These are phyloP conservation scores for Metopolophium dirhodum DNA, from an alignment of 1,140 invertebrate species.

Conservation along the genomic window DNA sequence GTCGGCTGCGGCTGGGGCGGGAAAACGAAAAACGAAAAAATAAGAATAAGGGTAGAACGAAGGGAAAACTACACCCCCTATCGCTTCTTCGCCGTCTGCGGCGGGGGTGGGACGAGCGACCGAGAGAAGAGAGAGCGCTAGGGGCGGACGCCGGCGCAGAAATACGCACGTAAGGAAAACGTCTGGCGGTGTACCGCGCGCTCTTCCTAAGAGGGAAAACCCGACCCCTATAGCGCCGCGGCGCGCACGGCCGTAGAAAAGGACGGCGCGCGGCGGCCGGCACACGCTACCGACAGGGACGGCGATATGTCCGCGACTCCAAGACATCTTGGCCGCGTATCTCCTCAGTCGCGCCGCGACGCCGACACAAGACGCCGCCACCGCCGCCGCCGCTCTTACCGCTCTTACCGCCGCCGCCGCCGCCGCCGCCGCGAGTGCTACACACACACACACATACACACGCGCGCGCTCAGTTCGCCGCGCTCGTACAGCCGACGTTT, in stretches of 20 bases:
- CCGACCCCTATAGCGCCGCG: slow-evolving; percentile 40
- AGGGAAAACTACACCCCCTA: slow-evolving; percentile 5
- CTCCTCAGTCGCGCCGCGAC: slow-evolving; percentile 57
- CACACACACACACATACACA: slow-evolving; percentile 28
- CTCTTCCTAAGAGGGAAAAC: slow-evolving; percentile 59
- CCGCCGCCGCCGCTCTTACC: slow-evolving; percentile 23
- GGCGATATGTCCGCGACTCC: slow-evolving; percentile 56
- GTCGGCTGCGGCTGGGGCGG: not conserved
- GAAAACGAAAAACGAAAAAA: slow-evolving; percentile 36
- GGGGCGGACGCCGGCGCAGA: slow-evolving; percentile 61
- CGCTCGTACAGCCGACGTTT: slow-evolving; percentile 49
- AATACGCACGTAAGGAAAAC: slow-evolving; percentile 60
- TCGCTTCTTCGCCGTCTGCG: not conserved
- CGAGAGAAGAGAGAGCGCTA: slow-evolving; percentile 56
- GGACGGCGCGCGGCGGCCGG: slow-evolving; percentile 55
- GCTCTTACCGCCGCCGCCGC: slow-evolving; percentile 28
- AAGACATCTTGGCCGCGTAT: slow-evolving; percentile 57
- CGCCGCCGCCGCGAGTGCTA: slow-evolving; percentile 41
- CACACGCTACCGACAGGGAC: slow-evolving; percentile 56
- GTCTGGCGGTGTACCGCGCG: slow-evolving; percentile 57
- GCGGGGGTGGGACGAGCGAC: not conserved
- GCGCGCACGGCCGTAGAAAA: slow-evolving; percentile 40
- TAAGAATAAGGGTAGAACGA: slow-evolving; percentile 23
- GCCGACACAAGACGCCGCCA: slow-evolving; percentile 55
- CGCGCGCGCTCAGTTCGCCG: slow-evolving; percentile 36